Conservation (phyloP, 2,113 vertebrate species). For the Panthera uncia region DNA sequence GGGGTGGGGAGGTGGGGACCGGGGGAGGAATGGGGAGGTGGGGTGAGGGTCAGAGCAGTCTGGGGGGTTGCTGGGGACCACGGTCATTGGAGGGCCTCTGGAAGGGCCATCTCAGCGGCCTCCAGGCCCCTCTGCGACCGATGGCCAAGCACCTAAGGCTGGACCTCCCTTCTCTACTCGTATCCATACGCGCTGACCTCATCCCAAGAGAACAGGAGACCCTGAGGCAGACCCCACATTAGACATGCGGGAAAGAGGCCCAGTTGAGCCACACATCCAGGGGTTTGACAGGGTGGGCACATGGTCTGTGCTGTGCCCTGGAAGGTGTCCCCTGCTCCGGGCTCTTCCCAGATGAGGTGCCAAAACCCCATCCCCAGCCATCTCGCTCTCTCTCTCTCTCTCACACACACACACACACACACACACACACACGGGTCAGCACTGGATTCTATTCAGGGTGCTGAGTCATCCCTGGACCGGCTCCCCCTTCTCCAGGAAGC, state of each 20-base stretch:
- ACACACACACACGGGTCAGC: background rate
- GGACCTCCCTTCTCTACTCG: background rate
- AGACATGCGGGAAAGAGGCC: background rate
- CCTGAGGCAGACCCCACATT: background rate
- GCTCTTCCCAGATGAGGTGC: background rate
- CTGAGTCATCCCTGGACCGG: slow-evolving; percentile 62
- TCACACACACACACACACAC: background rate
- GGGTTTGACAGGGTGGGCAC: background rate
- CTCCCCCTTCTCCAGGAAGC: slow-evolving; percentile 72
- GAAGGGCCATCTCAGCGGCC: background rate
- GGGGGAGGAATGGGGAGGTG: background rate
- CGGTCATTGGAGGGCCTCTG: background rate
- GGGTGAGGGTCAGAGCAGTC: background rate
- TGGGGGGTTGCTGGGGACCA: background rate
- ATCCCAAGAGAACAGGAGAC: background rate
- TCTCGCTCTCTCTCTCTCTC: background rate
- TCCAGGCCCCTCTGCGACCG: background rate
- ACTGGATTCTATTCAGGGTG: background rate
- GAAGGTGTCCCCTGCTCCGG: background rate
- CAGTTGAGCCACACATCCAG: background rate
- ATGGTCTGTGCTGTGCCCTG: background rate
- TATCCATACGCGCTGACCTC: background rate
- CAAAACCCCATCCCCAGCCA: background rate
- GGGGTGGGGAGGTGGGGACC: background rate
- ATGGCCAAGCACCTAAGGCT: background rate